phyloP scores from a whole-genome alignment of 2,888 invertebrate species.

The Ctenicera cuprea region DNA sequence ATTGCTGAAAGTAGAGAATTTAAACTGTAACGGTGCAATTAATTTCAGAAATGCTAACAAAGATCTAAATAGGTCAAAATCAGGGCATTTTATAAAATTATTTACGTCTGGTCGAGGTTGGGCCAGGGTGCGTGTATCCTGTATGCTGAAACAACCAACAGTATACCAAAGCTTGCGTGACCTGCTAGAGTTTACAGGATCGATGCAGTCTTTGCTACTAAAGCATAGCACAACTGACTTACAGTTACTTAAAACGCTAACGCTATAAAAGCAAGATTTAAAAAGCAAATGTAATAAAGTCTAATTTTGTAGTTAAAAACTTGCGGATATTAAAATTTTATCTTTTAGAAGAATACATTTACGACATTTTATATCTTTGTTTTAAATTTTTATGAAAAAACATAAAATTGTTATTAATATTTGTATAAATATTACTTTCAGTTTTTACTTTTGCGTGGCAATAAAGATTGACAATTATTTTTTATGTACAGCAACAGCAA shows the following conservation, averaged over 20 bases:
- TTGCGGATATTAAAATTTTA: not conserved
- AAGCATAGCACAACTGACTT: slow-evolving; percentile 22
- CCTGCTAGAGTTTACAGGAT: slow-evolving; percentile 23
- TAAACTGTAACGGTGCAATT: slow-evolving; percentile 11
- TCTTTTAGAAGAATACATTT: not conserved
- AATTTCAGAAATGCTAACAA: slow-evolving; percentile 17
- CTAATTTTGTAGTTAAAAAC: too few relatives aligned
- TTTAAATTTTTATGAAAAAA: too few relatives aligned
- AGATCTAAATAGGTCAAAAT: slow-evolving; percentile 15
- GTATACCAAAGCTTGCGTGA: slow-evolving; percentile 25
- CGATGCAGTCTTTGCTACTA: slow-evolving; percentile 30
- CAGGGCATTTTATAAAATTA: slow-evolving; percentile 22
- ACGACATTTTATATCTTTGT: too few relatives aligned
- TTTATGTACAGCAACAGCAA: too few relatives aligned
- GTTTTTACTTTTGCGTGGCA: too few relatives aligned
- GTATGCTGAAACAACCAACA: slow-evolving; percentile 24
- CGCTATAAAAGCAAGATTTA: not conserved
- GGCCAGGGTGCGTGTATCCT: slow-evolving; percentile 24
- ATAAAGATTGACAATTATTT: too few relatives aligned
- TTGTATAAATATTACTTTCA: too few relatives aligned
- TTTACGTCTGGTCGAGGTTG: slow-evolving; percentile 28
- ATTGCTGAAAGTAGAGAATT: not conserved
- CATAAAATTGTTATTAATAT: too few relatives aligned
- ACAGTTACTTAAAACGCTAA: slow-evolving; percentile 30
- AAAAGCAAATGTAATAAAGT: not conserved